Evolutionary conservation across 2,113 vertebrate species (phyloP).

Genomic region (Zapus hudsonius): DNA sequence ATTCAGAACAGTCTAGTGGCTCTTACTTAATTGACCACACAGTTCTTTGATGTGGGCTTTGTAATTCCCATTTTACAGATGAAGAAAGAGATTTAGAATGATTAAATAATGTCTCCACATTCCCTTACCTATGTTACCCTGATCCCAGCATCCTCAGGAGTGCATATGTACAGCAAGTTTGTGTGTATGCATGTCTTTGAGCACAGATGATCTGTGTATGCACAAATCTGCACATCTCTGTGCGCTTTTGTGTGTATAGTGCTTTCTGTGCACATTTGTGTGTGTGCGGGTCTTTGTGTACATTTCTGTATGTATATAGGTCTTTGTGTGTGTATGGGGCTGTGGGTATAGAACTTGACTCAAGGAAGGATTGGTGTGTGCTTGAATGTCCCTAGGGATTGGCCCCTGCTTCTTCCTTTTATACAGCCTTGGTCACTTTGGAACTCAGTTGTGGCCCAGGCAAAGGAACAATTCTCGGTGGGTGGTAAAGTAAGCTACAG

Average conservation of each 20-base stretch:
- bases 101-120: background rate
- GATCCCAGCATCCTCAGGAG: background rate
- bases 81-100: background rate
- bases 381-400: background rate
- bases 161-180: fast-evolving
- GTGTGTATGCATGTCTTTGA: background rate
- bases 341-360: background rate
- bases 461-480: background rate
- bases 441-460: background rate
- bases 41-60: background rate
- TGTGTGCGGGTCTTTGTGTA: background rate
- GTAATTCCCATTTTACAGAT: background rate
- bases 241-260: background rate
- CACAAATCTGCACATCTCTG: background rate
- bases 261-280: background rate
- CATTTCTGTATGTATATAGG: background rate
- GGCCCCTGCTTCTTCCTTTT: background rate
- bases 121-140: background rate
- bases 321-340: background rate
- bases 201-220: background rate
- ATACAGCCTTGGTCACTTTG: background rate
- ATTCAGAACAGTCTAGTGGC: background rate
- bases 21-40: background rate
- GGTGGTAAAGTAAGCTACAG: slow-evolving; percentile 23
- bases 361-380: background rate